These are phyloP conservation scores for Haliclystus octoradiatus DNA, from an alignment of 30 jellyfish, hydroid and myxozoan species.

Conservation along the genomic window DNA sequence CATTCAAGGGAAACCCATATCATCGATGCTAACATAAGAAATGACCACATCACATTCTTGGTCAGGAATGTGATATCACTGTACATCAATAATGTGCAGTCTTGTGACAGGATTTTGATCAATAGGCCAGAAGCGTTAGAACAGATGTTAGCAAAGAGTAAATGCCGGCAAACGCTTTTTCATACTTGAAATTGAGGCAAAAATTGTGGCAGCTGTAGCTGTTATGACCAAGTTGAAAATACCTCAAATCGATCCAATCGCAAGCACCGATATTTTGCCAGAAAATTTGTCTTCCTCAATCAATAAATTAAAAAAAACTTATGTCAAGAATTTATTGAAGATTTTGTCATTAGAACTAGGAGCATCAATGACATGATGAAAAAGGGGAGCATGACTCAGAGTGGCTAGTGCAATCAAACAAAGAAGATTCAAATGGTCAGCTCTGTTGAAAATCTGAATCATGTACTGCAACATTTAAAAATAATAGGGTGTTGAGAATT, in stretches of 20 bases:
- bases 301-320: no score
- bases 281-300: no score
- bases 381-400: slow-evolving; percentile 6
- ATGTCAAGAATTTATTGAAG: slow-evolving; percentile 1
- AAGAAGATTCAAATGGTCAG: background rate
- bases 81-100: no score
- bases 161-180: slow-evolving; percentile 17
- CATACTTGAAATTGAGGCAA: slow-evolving; percentile 7
- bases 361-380: background rate
- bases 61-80: no score
- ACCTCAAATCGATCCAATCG: background rate
- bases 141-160: slow-evolving; percentile 8
- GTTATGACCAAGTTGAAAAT: background rate
- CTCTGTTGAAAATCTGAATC: background rate
- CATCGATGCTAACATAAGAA: no score
- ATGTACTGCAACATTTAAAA: slow-evolving; percentile 4
- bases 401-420: background rate
- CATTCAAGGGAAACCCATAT: no score
- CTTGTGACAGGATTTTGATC: background rate
- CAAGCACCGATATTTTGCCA: no score
- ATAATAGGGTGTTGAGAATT: slow-evolving; percentile 2
- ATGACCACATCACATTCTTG: no score
- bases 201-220: slow-evolving; percentile 6
- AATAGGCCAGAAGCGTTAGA: background rate
- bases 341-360: background rate